Evolutionary conservation across 1,140 invertebrate species (phyloP), one percentile per base, ranked within the genome.

Genomic region (Leptinotarsa texana): DNA sequence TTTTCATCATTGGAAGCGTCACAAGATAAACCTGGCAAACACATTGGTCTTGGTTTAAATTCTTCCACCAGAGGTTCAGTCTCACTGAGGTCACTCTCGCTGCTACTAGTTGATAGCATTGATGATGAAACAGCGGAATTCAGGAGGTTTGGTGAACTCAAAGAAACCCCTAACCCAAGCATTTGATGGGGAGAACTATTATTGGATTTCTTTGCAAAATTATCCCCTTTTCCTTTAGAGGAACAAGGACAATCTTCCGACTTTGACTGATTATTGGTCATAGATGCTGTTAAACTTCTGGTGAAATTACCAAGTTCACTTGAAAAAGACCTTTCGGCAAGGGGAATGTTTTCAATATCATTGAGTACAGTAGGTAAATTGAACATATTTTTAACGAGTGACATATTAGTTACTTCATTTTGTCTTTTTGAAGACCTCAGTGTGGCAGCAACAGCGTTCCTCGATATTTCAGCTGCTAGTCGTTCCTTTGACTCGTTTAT

Each of bases 401-500:
- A 77, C 21, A 81, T 73, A 62, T 77, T 78, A 11, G 71, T 67
- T 0, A 78, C 73, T n/a, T 80, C 80, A 21, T 71, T 69, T 76
- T 82, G 81, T 18, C n/a, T 15, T 3, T 73, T 84, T 13, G 83
- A 80, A 22, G 75, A 74, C n/a, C 80, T 86, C 75, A 87, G 85
- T 4, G 86, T 88, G 72, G 87, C 88, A 42, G 88, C 84, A 17
- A 89, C 84, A 2, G 90, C 89, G 84, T 91, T 92, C 62, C 92
- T 87, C 1, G 92, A 91, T 82, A 93, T 91, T 85, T 94, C 93
- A 72, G 93, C 87, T 4, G 90, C 89, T 69, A 94, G 83, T 79
- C 92, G 88, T 91, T 95, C 93, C 86, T 95, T 95, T 15, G 95
- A 88, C 88, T 95, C 93, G 87, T 93, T 94, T 73, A 96, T 93